Percentiles rank a stretch among this genome's conserved stretches.
Evolutionary conservation across 1,140 invertebrate species (phyloP).

Genomic region (Brachionus rubens): DNA sequence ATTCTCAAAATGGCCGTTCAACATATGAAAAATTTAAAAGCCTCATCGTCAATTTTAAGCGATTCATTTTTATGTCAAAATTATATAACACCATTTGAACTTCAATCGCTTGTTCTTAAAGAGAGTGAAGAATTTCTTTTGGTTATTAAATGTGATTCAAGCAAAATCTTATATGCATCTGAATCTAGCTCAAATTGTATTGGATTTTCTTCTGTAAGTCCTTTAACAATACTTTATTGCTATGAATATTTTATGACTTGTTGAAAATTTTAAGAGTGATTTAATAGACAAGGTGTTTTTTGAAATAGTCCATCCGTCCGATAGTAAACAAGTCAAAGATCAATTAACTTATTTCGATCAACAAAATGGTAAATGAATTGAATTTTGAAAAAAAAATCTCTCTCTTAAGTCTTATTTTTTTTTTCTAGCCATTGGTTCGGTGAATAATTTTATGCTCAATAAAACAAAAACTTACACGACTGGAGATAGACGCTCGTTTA

Average conservation of each 20-base stretch:
- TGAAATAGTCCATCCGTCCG: conserved; percentile 43
- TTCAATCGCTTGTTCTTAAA: conserved; percentile 58
- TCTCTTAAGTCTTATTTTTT: neutral
- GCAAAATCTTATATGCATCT: conserved; percentile 39
- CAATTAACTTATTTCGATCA: conserved; percentile 37
- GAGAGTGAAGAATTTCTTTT: conserved; percentile 86
- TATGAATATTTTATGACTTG: too few species aligned
- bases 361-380: neutral
- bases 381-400: neutral
- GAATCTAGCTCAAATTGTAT: conserved; percentile 31
- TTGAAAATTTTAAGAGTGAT: conserved; percentile 17
- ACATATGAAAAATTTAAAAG: conserved; percentile 81
- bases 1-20: conserved; percentile 98
- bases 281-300: conserved; percentile 44
- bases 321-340: conserved; percentile 42
- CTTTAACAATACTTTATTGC: too few species aligned
- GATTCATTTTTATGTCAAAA: conserved; percentile 46
- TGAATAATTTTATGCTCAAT: conserved; percentile 39
- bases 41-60: conserved; percentile 39
- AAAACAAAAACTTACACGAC: conserved; percentile 21
- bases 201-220: neutral
- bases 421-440: neutral
- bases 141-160: conserved; percentile 66
- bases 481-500: conserved; percentile 30
- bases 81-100: conserved; percentile 44